Conservation (phyloP, 2,888 invertebrate genomes). For the Netelia fuscicornis region DNA sequence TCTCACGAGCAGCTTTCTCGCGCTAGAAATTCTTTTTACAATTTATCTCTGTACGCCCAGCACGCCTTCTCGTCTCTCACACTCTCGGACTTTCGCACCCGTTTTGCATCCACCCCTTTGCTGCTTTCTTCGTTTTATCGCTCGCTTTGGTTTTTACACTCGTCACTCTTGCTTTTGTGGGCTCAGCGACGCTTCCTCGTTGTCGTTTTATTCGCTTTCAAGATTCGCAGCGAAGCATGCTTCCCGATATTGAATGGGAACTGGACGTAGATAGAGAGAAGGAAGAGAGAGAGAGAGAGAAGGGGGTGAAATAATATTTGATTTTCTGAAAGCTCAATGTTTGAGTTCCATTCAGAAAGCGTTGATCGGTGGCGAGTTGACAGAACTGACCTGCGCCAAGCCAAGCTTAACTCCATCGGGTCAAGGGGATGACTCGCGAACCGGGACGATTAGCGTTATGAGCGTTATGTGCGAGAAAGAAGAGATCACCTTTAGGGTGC, state of each 20-base stretch:
- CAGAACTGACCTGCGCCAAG: constrained; percentile 2
- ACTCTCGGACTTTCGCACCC: background rate
- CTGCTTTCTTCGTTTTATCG: constrained; percentile 48
- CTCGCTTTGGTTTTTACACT: constrained; percentile 25
- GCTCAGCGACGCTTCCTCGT: background rate
- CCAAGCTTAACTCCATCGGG: constrained; percentile 3
- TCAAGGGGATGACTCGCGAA: constrained; percentile 23
- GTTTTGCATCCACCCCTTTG: constrained; percentile 4
- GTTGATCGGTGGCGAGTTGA: constrained; percentile 51
- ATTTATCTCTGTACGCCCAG: constrained; percentile 39
- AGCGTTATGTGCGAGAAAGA: constrained; percentile 7
- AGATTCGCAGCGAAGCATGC: constrained; percentile 38
- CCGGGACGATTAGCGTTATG: background rate
- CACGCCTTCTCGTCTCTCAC: constrained; percentile 34
- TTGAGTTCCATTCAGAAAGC: constrained; percentile 51
- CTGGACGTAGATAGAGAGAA: constrained; percentile 16
- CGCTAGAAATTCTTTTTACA: constrained; percentile 36
- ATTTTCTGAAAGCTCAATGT: constrained; percentile 39
- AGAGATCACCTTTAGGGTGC: background rate
- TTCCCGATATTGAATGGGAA: constrained; percentile 18
- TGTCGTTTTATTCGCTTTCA: constrained; percentile 22
- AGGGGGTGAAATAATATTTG: constrained; percentile 4
- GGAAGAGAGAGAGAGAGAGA: background rate
- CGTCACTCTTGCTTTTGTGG: constrained; percentile 3
- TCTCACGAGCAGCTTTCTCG: constrained; percentile 17